These are phyloP conservation scores for Patiria pectinifera DNA, from an alignment of 53 echinoderm and acorn worm species.

Conservation along the genomic window DNA sequence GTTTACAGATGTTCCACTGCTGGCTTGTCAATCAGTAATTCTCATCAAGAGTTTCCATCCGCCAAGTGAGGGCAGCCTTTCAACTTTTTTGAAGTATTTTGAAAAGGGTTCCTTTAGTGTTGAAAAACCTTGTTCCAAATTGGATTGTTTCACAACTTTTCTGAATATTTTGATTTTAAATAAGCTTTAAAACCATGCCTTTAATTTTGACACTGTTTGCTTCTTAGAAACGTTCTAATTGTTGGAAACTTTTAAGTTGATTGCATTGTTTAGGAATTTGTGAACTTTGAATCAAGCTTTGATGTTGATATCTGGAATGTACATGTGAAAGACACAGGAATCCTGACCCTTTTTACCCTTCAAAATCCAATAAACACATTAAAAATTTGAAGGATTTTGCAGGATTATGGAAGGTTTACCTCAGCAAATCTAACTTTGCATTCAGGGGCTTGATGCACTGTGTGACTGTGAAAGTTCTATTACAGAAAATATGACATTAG, in stretches of 20 bases:
- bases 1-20: slow-evolving; percentile 1
- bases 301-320: background rate
- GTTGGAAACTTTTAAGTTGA: background rate
- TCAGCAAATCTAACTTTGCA: too few species aligned
- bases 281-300: background rate
- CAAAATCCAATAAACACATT: too few species aligned
- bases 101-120: too few species aligned
- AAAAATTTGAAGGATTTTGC: too few species aligned
- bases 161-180: background rate
- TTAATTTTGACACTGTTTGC: background rate
- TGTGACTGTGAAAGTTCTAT: too few species aligned
- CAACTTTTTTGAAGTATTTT: too few species aligned
- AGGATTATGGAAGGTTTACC: too few species aligned
- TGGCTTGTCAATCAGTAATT: slow-evolving; percentile 9
- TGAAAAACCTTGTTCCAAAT: background rate
- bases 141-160: background rate
- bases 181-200: background rate
- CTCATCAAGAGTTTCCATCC: too few species aligned
- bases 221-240: background rate
- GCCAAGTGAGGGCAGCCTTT: background rate
- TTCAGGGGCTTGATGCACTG: too few species aligned
- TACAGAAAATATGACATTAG: too few species aligned
- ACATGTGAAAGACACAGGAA: too few species aligned
- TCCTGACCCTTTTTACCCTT: too few species aligned
- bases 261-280: background rate